Conservation (phyloP, 2,797 vertebrate species). For the Typhlichthys subterraneus region DNA sequence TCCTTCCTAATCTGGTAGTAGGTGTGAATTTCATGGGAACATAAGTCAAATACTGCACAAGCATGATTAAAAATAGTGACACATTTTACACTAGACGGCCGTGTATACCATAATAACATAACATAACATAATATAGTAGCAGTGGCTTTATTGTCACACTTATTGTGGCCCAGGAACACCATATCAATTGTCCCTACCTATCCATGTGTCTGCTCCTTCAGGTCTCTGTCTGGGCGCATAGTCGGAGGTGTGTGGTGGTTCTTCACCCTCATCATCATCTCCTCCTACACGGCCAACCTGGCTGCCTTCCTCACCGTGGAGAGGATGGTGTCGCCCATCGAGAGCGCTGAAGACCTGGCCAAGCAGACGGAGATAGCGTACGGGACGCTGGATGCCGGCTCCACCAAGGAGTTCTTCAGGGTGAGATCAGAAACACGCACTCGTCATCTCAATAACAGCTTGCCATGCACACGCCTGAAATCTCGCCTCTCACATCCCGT, state of each 20-base stretch:
- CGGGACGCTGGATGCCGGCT: conserved; percentile 94
- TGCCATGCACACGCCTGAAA: neutral
- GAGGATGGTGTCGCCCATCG: conserved; percentile 98
- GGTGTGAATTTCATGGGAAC: too few species aligned
- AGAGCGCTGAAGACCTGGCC: conserved; percentile 96
- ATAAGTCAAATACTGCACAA: too few species aligned
- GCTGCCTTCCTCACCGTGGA: conserved; percentile 98
- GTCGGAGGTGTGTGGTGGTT: conserved; percentile 99
- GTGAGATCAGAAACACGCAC: conserved; percentile 65
- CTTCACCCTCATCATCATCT: conserved; percentile 99
- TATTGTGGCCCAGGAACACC: too few species aligned
- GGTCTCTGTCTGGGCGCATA: conserved; percentile 96
- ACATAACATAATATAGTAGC: too few species aligned
- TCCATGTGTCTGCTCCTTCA: conserved; percentile 53
- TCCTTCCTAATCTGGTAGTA: too few species aligned
- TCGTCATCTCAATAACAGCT: neutral
- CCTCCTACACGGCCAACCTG: conserved; percentile 98
- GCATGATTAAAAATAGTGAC: too few species aligned
- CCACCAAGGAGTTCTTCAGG: conserved; percentile 99
- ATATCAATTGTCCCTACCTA: too few species aligned
- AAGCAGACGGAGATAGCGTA: conserved; percentile 99
- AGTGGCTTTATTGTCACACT: too few species aligned
- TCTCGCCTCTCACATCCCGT: neutral
- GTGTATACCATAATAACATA: too few species aligned
- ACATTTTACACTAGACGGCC: too few species aligned